Conservation (phyloP, 2,888 invertebrate genomes). For the Liposcelis brunnea region DNA sequence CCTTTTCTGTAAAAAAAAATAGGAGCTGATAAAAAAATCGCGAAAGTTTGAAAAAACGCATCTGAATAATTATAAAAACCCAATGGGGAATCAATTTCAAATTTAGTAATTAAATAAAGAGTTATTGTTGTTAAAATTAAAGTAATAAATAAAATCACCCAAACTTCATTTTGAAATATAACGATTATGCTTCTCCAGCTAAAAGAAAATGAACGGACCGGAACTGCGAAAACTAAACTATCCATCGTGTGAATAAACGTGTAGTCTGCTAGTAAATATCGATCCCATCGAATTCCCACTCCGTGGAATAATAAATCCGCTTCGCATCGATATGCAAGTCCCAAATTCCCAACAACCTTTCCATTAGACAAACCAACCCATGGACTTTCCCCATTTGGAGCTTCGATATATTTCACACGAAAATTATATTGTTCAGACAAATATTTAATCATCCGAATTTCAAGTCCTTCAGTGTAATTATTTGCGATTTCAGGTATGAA, state of each 20-base stretch:
- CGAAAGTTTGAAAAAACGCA: too few relatives aligned
- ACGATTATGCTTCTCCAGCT: not conserved
- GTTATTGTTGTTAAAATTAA: not conserved
- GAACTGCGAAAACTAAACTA: not conserved
- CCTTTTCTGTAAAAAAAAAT: too few relatives aligned
- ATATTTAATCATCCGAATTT: not conserved
- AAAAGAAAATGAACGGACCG: too few relatives aligned
- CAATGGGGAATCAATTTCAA: too few relatives aligned
- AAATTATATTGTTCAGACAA: not conserved
- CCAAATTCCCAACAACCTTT: not conserved
- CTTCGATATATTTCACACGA: not conserved
- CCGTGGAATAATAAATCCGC: slow-evolving; percentile 4
- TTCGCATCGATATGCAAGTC: not conserved
- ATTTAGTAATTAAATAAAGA: not conserved
- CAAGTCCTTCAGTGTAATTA: not conserved
- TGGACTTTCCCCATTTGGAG: not conserved
- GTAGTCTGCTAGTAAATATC: not conserved
- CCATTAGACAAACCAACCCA: not conserved
- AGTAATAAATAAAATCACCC: not conserved
- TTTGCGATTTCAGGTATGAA: not conserved
- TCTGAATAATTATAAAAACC: too few relatives aligned
- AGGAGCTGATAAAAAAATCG: too few relatives aligned
- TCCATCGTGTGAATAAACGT: not conserved
- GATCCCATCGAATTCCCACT: not conserved
- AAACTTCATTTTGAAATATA: not conserved